Evolutionary conservation across 2,113 vertebrate species (phyloP).

Genomic region (Hyaena hyaena): DNA sequence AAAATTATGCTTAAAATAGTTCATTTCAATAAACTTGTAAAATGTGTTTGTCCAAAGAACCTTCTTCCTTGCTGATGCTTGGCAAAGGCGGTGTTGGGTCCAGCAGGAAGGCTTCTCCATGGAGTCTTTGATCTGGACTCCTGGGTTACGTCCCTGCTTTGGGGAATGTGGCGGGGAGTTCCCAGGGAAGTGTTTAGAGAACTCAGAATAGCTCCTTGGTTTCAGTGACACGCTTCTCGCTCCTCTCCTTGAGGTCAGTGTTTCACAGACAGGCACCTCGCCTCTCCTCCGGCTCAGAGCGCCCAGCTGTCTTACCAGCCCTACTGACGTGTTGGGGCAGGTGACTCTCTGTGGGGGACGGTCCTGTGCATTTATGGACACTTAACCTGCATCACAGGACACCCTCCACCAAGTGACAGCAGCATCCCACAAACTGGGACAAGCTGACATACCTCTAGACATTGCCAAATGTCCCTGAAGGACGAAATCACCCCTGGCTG

Average conservation of each 20-base stretch:
- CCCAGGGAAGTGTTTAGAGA: too few relatives aligned
- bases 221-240: not conserved
- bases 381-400: too few relatives aligned
- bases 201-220: too few relatives aligned
- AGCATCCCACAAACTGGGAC: too few relatives aligned
- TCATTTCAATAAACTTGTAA: too few relatives aligned
- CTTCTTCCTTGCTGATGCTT: not conserved
- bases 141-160: accelerated
- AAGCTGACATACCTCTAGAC: not conserved
- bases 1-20: not conserved
- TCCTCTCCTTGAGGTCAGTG: not conserved
- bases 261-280: not conserved
- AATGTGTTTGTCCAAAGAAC: not conserved
- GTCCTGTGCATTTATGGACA: too few relatives aligned
- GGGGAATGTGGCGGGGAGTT: not conserved
- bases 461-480: accelerated
- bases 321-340: accelerated
- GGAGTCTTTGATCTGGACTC: not conserved
- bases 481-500: not conserved
- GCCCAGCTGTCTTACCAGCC: not conserved
- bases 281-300: accelerated
- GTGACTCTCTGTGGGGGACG: too few relatives aligned
- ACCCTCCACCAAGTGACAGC: too few relatives aligned
- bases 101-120: accelerated
- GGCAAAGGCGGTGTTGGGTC: not conserved